A percentile compares a stretch with the other conserved stretches of the same genome.
phyloP scores from a whole-genome alignment of 2,113 vertebrate genomes.

The Taxidea taxus region DNA sequence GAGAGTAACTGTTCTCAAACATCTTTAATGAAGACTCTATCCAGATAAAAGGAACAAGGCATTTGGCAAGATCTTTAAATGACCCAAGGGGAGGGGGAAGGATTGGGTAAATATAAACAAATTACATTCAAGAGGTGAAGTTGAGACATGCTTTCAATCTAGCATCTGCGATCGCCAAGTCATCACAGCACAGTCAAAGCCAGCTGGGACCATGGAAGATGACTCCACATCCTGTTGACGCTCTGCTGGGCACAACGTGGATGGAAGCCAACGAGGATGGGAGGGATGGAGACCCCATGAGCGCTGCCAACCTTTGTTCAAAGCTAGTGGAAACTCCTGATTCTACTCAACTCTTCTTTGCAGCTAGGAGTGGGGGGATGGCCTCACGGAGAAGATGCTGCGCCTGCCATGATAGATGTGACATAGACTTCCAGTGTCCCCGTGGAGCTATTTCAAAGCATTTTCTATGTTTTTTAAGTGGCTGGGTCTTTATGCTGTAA shows the following conservation, averaged over 20 bases:
- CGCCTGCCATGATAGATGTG: neutral
- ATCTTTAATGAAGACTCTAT: neutral
- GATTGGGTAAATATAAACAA: neutral
- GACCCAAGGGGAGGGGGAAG: neutral
- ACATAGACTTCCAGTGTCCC: fast-evolving
- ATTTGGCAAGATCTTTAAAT: neutral
- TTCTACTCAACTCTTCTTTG: neutral
- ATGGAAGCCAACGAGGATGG: conserved; percentile 44
- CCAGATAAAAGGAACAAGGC: conserved; percentile 17
- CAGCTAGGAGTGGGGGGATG: neutral
- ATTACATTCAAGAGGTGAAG: neutral
- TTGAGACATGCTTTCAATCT: neutral
- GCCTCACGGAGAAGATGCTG: neutral
- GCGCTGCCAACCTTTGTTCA: neutral
- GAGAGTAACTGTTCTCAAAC: neutral
- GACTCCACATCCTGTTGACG: conserved; percentile 71
- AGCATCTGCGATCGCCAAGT: neutral
- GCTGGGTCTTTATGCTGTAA: neutral
- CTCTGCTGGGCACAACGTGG: conserved; percentile 34
- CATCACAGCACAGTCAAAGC: conserved; percentile 54
- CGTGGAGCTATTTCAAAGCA: neutral
- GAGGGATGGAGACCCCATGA: neutral
- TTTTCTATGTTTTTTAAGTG: neutral
- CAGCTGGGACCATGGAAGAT: conserved; percentile 47
- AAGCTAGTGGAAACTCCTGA: neutral